These are phyloP conservation scores for Mus musculus DNA, from an alignment of 2,113 vertebrate genomes.

Conservation along the genomic window DNA sequence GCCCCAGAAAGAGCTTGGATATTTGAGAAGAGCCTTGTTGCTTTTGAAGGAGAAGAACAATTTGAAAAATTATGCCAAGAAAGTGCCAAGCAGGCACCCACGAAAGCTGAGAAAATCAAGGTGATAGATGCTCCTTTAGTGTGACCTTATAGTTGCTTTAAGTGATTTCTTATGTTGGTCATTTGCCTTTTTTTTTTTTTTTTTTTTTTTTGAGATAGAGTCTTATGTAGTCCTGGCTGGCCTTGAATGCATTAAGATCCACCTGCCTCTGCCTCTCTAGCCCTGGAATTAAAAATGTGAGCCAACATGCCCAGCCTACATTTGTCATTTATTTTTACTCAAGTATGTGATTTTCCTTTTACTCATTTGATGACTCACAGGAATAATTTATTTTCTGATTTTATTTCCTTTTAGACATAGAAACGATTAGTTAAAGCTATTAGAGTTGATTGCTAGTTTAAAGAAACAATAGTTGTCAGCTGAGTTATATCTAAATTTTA, in stretches of 20 bases:
- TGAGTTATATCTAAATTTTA: neutral
- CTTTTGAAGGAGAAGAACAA: slow-evolving; percentile 94
- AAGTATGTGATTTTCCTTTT: neutral
- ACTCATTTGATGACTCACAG: neutral
- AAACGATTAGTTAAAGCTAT: neutral
- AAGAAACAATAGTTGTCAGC: slow-evolving; percentile 15
- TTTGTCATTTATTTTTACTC: neutral
- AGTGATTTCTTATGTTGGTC: neutral
- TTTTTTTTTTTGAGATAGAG: neutral
- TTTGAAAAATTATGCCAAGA: slow-evolving; percentile 92
- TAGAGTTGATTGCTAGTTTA: neutral
- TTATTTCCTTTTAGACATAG: neutral
- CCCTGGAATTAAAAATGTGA: neutral
- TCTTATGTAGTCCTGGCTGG: neutral
- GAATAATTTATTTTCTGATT: neutral
- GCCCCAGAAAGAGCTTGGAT: slow-evolving; percentile 96
- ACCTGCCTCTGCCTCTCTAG: neutral
- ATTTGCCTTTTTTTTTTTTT: neutral
- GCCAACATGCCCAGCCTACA: neutral
- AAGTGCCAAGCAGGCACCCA: slow-evolving; percentile 90
- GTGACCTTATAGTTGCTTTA: neutral
- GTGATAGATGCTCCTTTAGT: slow-evolving; percentile 82
- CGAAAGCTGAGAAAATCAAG: slow-evolving; percentile 91
- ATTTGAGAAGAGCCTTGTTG: slow-evolving; percentile 96
- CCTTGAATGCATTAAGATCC: neutral